Conservation (phyloP, 2,888 invertebrate genomes). For the Chalcis sispes region DNA sequence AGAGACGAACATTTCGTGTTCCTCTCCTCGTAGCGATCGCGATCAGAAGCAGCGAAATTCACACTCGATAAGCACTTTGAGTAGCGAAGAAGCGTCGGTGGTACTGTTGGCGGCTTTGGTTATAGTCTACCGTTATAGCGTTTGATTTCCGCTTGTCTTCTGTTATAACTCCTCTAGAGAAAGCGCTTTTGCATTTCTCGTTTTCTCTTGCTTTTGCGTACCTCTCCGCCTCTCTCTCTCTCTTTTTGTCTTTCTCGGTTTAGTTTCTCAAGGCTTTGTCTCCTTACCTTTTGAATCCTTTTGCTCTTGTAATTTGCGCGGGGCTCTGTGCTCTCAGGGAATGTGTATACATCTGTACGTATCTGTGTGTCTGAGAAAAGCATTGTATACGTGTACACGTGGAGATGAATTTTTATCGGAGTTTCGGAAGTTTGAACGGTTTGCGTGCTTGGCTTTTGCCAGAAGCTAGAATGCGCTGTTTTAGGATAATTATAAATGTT, state of each 20-base stretch:
- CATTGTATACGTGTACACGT: too few relatives aligned
- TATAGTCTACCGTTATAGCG: background rate
- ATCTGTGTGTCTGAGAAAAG: too few relatives aligned
- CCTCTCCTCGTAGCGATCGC: too few relatives aligned
- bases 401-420: too few relatives aligned
- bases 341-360: too few relatives aligned
- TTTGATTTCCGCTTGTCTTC: constrained; percentile 13
- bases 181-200: too few relatives aligned
- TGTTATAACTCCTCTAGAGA: too few relatives aligned
- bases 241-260: background rate
- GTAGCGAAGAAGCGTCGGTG: constrained; percentile 15
- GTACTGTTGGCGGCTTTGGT: background rate
- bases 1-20: background rate
- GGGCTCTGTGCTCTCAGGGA: too few relatives aligned
- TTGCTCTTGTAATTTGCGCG: background rate
- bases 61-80: constrained; percentile 50
- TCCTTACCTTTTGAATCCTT: too few relatives aligned
- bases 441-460: too few relatives aligned
- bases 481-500: too few relatives aligned
- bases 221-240: background rate
- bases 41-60: constrained; percentile 29
- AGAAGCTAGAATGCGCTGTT: too few relatives aligned
- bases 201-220: background rate
- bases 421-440: background rate
- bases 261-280: background rate